A percentile compares a stretch with the other conserved stretches of the same genome.
phyloP scores from a whole-genome alignment of 2,113 vertebrate genomes.

The Ranitomeya variabilis region DNA sequence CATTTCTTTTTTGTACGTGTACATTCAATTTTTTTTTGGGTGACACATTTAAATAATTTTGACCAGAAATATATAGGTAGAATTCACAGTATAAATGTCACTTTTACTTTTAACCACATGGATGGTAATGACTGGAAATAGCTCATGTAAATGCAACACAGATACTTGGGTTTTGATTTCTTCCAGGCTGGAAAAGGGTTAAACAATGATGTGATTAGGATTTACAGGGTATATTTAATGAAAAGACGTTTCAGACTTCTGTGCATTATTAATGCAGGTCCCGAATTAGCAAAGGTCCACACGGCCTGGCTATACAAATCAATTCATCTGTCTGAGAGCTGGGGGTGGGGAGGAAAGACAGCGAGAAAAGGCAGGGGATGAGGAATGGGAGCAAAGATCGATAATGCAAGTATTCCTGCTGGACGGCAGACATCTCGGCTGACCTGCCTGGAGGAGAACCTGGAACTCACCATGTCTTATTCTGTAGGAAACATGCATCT shows the following conservation, averaged over 20 bases:
- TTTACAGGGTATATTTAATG: slow-evolving; percentile 40
- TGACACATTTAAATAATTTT: no score
- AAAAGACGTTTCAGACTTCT: slow-evolving; percentile 47
- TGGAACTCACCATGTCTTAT: background rate
- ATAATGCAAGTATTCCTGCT: slow-evolving; percentile 1
- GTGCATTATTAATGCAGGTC: slow-evolving; percentile 56
- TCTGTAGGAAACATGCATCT: no score
- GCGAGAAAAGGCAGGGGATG: background rate
- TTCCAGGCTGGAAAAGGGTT: slow-evolving; percentile 13
- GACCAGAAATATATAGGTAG: no score
- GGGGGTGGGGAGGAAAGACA: background rate
- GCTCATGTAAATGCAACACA: no score
- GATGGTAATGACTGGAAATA: no score
- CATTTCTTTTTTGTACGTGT: background rate
- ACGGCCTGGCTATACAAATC: slow-evolving; percentile 39
- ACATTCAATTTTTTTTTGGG: background rate
- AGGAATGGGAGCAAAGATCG: slow-evolving; percentile 18
- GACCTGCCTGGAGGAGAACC: background rate
- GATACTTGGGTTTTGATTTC: background rate
- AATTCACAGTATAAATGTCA: no score
- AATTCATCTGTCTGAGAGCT: slow-evolving; percentile 47
- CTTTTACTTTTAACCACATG: no score
- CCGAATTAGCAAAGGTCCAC: slow-evolving; percentile 38
- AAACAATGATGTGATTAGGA: slow-evolving; percentile 39
- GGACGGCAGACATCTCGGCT: slow-evolving; percentile 8